Conservation (phyloP, 2,113 vertebrate genomes). For the Macrotus californicus region DNA sequence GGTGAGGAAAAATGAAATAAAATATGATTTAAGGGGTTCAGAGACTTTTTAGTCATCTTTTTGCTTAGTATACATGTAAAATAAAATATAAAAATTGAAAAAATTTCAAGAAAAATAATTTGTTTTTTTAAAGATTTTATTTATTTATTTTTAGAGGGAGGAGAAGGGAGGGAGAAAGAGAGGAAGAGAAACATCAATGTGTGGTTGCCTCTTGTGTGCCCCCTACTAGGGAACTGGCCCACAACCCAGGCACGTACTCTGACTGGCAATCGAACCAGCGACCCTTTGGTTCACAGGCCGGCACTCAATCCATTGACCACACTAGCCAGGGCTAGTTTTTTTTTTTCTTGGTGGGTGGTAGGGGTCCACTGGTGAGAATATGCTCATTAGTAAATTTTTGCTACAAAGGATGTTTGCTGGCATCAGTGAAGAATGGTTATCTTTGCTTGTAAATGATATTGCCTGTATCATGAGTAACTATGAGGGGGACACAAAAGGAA, state of each 20-base stretch:
- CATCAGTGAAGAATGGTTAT: constrained; percentile 52
- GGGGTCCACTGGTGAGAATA: constrained; percentile 55
- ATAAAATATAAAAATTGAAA: constrained; percentile 40
- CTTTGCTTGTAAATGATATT: constrained; percentile 52
- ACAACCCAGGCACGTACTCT: no score
- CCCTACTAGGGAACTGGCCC: no score
- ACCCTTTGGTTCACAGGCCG: no score
- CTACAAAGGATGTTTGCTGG: constrained; percentile 47
- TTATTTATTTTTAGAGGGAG: no score
- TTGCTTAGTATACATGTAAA: constrained; percentile 43
- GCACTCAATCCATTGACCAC: no score
- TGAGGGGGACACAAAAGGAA: constrained; percentile 54
- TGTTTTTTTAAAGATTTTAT: not conserved
- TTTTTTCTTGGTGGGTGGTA: constrained; percentile 53
- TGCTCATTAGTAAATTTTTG: constrained; percentile 64
- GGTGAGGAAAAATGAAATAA: constrained; percentile 19
- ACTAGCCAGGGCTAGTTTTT: no score
- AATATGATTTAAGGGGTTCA: constrained; percentile 32
- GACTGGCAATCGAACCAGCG: no score
- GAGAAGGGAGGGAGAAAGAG: no score
- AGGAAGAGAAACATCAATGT: no score
- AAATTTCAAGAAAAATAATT: constrained; percentile 49
- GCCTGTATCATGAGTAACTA: constrained; percentile 58
- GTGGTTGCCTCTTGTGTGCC: no score
- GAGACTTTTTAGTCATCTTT: constrained; percentile 35